Conservation (phyloP, 1,140 invertebrate species). For the Formica selysi region DNA sequence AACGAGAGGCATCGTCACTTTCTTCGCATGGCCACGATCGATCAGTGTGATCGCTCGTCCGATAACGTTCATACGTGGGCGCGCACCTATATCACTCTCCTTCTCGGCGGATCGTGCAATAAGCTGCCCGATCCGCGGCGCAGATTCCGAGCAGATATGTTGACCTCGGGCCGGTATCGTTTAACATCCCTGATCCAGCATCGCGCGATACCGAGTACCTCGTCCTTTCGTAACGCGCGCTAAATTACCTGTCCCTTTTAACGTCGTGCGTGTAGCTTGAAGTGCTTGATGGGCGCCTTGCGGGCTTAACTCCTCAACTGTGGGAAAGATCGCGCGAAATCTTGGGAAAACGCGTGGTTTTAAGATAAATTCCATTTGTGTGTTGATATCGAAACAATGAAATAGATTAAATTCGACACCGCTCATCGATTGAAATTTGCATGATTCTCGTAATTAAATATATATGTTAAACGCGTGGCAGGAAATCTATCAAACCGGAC, state of each 20-base stretch:
- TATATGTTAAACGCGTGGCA: not conserved
- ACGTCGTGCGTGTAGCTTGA: slow-evolving; percentile 23
- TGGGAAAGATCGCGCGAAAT: slow-evolving; percentile 41
- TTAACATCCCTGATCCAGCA: slow-evolving; percentile 56
- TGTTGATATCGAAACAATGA: not conserved
- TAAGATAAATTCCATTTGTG: not conserved
- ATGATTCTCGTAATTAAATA: not conserved
- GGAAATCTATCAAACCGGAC: not conserved
- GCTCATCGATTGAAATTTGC: not conserved
- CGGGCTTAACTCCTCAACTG: slow-evolving; percentile 32
- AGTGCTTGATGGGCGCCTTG: slow-evolving; percentile 44
- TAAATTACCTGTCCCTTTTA: slow-evolving; percentile 64
- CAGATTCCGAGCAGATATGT: slow-evolving; percentile 34
- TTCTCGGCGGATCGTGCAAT: slow-evolving; percentile 42
- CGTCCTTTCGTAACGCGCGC: slow-evolving; percentile 55
- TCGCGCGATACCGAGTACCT: not conserved
- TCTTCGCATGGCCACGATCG: slow-evolving; percentile 7
- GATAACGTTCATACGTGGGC: slow-evolving; percentile 53
- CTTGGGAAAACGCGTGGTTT: slow-evolving; percentile 14
- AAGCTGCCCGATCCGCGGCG: slow-evolving; percentile 39
- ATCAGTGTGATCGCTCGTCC: slow-evolving; percentile 51
- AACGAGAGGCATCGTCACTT: not conserved
- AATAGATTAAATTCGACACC: not conserved
- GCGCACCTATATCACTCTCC: slow-evolving; percentile 31
- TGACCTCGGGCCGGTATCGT: slow-evolving; percentile 59